Evolutionary conservation across 2,797 vertebrate species (phyloP), one percentile per base, ranked within the genome.

Genomic region (Coregonus suidteri): DNA sequence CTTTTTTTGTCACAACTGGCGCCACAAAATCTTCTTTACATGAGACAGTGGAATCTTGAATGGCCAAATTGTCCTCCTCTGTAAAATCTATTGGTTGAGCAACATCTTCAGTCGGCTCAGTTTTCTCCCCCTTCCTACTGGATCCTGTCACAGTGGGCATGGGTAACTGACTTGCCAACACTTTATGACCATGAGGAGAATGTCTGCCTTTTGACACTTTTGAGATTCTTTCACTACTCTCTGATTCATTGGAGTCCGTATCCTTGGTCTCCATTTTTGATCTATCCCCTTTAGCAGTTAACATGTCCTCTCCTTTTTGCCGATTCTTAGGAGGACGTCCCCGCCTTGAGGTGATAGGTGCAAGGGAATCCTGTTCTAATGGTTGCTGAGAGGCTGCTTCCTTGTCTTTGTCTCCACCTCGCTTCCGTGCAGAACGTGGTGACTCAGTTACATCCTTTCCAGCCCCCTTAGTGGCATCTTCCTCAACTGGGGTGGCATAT

Each of bases 261-360:
- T 98, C 97, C 47, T 97, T 97, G 0, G 62, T 87, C 52, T 97
- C 96, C 0, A 80, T 64, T 87, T 96, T 96, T 1, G 87, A 78
- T 0, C 91, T 91, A 54, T 97, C 96, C 0, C 87, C 77, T 87
- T 97, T 97, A 51, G 92, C 84, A 0, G 92, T 84, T 75, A 93
- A 93, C 67, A 84, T 90, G 0, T 97, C 97, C 0, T 98, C 97
- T 18, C 93, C 91, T 0, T 91, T 94, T 80, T 91, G 95, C 1
- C 96, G 96, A 51, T 96, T 96, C 86, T 99, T 99, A 0, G 97
- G 98, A 74, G 97, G 98, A 51, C 98, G 94, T 1, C 98, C 98
- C 51, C 97, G 90, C 82, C 95, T 94, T 0, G 91, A 92, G 4
- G 91, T 86, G 0, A 92, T 88, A n/a, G 95, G 95, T 74, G 87